Evolutionary conservation across 2,888 invertebrate species (phyloP).

Genomic region (Hirtodrosophila confusa): DNA sequence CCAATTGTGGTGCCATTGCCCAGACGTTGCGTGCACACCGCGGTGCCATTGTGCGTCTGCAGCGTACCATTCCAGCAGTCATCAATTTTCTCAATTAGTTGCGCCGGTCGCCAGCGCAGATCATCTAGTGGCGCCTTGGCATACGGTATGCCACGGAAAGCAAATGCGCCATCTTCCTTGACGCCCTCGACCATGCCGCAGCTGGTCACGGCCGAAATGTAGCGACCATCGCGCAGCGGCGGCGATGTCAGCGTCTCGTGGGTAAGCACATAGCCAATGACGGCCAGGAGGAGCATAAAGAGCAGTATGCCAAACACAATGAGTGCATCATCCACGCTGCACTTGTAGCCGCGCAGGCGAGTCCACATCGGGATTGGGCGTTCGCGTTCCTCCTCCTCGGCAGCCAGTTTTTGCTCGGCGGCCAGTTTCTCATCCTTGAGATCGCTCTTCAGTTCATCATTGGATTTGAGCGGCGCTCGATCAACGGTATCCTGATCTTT

Average conservation of each 20-base stretch:
- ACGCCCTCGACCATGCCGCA: constrained; percentile 92
- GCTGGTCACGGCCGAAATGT: constrained; percentile 89
- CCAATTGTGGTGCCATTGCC: constrained; percentile 88
- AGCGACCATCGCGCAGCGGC: constrained; percentile 89
- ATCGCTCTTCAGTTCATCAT: constrained; percentile 89
- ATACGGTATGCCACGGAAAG: constrained; percentile 93
- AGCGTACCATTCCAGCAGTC: constrained; percentile 92
- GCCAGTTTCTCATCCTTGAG: constrained; percentile 85
- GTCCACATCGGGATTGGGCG: constrained; percentile 85
- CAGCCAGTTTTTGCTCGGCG: constrained; percentile 81
- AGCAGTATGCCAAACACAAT: constrained; percentile 86
- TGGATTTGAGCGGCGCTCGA: constrained; percentile 83
- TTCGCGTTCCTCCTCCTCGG: constrained; percentile 72
- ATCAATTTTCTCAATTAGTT: constrained; percentile 87
- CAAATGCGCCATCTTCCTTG: constrained; percentile 90
- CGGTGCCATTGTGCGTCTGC: constrained; percentile 88
- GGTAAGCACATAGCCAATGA: constrained; percentile 87
- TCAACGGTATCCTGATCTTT: constrained; percentile 87
- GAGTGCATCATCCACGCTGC: constrained; percentile 87
- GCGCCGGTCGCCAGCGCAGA: constrained; percentile 89
- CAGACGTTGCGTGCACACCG: constrained; percentile 89
- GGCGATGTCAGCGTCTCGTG: constrained; percentile 86
- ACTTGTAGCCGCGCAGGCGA: constrained; percentile 87
- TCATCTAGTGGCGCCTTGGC: constrained; percentile 89
- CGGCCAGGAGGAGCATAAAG: constrained; percentile 87